phyloP scores from a whole-genome alignment of 2,797 vertebrate genomes.

The Loriculus beryllinus region DNA sequence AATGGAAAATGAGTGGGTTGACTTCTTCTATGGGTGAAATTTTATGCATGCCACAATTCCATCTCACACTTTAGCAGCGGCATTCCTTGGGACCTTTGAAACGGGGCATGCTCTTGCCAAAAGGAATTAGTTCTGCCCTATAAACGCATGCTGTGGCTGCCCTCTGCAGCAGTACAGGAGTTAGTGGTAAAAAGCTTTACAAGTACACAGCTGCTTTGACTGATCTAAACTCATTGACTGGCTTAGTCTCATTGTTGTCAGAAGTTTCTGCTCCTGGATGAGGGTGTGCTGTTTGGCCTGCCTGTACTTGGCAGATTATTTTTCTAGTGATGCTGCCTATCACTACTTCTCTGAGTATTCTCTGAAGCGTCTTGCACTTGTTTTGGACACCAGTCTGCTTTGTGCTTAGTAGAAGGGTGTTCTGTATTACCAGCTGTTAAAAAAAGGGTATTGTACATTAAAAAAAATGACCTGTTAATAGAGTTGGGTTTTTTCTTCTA shows the following conservation, averaged over 20 bases:
- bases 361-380: neutral
- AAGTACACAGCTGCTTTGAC: neutral
- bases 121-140: neutral
- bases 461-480: neutral
- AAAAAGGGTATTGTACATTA: neutral
- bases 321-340: neutral
- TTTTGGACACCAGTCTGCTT: neutral
- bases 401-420: neutral
- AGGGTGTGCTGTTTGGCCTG: neutral
- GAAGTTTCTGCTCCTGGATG: neutral
- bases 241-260: neutral
- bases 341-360: accelerated
- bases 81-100: neutral
- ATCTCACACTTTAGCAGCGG: accelerated
- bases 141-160: neutral
- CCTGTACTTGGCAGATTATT: neutral
- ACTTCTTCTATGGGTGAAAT: neutral
- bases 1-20: neutral
- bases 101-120: neutral
- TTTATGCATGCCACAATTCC: neutral
- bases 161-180: neutral
- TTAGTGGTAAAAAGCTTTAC: neutral
- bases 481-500: neutral
- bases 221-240: neutral
- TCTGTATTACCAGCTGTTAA: neutral